Conservation (phyloP, 2,888 invertebrate species). For the Tenodera sinensis region DNA sequence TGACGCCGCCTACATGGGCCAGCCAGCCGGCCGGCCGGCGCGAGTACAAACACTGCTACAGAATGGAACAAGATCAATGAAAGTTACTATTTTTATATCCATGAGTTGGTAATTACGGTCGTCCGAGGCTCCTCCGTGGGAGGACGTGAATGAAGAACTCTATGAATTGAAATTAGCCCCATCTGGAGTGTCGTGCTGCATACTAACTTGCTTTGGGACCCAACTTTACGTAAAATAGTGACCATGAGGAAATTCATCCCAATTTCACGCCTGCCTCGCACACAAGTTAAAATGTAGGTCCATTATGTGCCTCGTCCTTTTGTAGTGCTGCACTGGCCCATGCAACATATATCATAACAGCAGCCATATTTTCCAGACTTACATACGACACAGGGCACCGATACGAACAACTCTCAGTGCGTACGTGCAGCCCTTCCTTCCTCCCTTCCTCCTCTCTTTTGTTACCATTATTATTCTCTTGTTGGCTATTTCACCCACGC, state of each 20-base stretch:
- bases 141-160: neutral
- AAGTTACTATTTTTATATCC: neutral
- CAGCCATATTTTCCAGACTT: neutral
- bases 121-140: neutral
- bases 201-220: neutral
- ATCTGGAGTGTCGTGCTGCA: neutral
- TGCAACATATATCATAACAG: neutral
- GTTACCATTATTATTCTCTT: no score
- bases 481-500: no score
- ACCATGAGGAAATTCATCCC: conserved; percentile 18
- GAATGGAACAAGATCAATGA: neutral
- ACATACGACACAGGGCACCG: neutral
- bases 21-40: no score
- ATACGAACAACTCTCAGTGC: neutral
- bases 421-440: no score
- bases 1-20: no score
- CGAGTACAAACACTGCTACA: neutral
- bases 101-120: neutral
- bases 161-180: neutral
- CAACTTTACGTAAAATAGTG: conserved; percentile 11
- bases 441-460: neutral
- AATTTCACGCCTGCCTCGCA: conserved; percentile 8
- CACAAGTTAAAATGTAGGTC: neutral
- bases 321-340: neutral
- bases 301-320: neutral